Percentiles rank a stretch among this genome's conserved stretches.
Conservation (phyloP, 2,113 vertebrate genomes). For the Desmodus rotundus region DNA sequence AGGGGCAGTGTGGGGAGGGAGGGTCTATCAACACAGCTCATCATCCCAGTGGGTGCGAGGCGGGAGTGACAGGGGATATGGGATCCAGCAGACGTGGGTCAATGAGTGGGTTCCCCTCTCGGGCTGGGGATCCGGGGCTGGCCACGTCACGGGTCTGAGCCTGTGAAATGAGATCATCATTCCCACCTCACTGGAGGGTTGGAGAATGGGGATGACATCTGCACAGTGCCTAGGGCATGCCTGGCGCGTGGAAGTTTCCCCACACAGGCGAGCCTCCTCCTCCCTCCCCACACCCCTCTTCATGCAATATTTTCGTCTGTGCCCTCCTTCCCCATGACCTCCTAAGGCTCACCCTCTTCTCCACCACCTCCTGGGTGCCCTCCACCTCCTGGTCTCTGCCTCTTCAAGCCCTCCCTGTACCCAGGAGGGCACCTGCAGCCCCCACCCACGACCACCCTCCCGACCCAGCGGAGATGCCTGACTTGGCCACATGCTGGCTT, state of each 20-base stretch:
- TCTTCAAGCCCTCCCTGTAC: background rate
- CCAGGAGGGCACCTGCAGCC: too few relatives aligned
- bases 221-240: rapidly evolving
- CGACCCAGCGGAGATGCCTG: background rate
- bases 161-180: background rate
- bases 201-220: rapidly evolving
- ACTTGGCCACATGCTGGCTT: background rate
- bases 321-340: background rate
- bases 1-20: background rate
- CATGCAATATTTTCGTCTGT: background rate
- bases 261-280: rapidly evolving
- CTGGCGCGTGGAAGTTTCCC: background rate
- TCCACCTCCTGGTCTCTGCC: background rate
- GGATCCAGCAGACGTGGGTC: background rate
- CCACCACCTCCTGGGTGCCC: background rate
- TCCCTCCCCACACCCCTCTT: background rate
- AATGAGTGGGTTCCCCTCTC: rapidly evolving
- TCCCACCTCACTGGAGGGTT: rapidly evolving
- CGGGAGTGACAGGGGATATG: background rate
- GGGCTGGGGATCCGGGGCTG: too few relatives aligned
- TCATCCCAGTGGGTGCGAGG: rapidly evolving
- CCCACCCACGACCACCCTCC: background rate
- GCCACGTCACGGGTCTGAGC: background rate
- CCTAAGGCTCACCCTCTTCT: background rate
- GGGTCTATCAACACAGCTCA: background rate